Percentiles rank a stretch among this genome's conserved stretches.
These are phyloP conservation scores for Alaudala cheleensis DNA, from an alignment of 2,113 vertebrate species.

Conservation along the genomic window DNA sequence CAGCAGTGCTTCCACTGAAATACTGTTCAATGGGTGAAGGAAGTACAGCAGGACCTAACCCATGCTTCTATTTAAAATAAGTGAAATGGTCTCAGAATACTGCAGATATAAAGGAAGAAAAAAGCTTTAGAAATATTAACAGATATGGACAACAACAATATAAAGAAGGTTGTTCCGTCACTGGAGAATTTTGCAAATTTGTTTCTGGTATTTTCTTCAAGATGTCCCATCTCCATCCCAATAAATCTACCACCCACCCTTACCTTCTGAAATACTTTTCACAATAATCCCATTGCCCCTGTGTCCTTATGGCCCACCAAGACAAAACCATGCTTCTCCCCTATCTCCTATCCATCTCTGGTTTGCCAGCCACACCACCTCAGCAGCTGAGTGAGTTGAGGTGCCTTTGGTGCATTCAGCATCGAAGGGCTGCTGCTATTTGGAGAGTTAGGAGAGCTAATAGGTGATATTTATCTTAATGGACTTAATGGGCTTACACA, in stretches of 20 bases:
- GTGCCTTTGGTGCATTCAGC: accelerated
- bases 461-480: neutral
- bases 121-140: neutral
- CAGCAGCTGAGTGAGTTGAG: neutral
- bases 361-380: neutral
- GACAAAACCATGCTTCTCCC: neutral
- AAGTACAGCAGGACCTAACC: neutral
- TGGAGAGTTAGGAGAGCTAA: neutral
- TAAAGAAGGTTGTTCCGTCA: neutral
- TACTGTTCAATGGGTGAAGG: neutral
- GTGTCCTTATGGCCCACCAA: neutral
- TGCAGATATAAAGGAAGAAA: neutral
- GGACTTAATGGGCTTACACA: neutral
- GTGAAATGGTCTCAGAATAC: neutral
- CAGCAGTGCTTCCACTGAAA: neutral
- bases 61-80: neutral
- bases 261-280: neutral
- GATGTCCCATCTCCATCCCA: neutral
- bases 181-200: neutral
- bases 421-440: neutral
- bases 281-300: neutral
- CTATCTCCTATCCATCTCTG: neutral
- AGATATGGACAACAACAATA: neutral
- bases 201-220: neutral
- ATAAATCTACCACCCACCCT: neutral